Percentiles rank a stretch among this genome's conserved stretches.
phyloP scores from a whole-genome alignment of 2,113 vertebrate genomes.

The Centrocercus urophasianus region DNA sequence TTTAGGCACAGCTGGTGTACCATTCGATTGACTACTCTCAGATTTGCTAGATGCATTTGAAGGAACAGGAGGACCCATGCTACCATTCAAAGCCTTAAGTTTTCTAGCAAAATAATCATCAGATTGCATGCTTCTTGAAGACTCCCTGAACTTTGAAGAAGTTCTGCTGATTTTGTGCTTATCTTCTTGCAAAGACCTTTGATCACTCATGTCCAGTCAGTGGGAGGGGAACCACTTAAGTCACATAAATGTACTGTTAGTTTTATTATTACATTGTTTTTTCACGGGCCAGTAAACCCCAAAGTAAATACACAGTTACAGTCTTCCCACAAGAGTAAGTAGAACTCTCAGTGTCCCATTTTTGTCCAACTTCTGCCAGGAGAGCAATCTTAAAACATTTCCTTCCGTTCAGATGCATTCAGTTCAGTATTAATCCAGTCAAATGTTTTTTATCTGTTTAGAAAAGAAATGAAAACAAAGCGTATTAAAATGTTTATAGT shows the following conservation, averaged over 20 bases:
- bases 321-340: slow-evolving; percentile 12
- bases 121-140: slow-evolving; percentile 90
- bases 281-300: not conserved
- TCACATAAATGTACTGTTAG: slow-evolving; percentile 65
- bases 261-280: slow-evolving; percentile 77
- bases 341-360: slow-evolving; percentile 29
- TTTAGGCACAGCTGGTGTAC: slow-evolving; percentile 93
- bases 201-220: slow-evolving; percentile 86
- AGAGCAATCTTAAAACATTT: not conserved
- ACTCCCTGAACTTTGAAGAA: slow-evolving; percentile 83
- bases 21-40: slow-evolving; percentile 86
- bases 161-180: slow-evolving; percentile 83
- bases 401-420: slow-evolving; percentile 11
- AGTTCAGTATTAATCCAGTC: not conserved
- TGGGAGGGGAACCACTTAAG: slow-evolving; percentile 50
- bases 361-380: not conserved
- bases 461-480: not conserved
- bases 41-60: slow-evolving; percentile 80
- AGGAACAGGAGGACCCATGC: slow-evolving; percentile 85
- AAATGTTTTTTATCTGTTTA: slow-evolving; percentile 60
- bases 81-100: slow-evolving; percentile 90
- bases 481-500: slow-evolving; percentile 13
- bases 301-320: not conserved
- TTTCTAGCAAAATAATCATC: slow-evolving; percentile 94
- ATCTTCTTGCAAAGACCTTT: slow-evolving; percentile 83